Conservation (phyloP, 1,140 invertebrate genomes). For the Drosophila nasuta region DNA sequence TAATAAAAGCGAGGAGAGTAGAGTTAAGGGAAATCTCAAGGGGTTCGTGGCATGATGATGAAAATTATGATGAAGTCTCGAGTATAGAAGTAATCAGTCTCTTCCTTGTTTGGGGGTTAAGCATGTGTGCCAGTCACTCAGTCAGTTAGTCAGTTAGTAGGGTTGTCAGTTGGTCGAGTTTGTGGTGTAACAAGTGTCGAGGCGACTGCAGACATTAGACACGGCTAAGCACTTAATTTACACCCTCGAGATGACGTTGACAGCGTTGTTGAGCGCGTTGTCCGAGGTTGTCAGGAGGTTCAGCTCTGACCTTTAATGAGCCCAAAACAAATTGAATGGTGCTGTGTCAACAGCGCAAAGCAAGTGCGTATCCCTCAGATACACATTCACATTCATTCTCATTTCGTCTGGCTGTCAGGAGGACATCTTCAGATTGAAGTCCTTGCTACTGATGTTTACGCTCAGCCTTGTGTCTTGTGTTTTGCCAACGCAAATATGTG, state of each 20-base stretch:
- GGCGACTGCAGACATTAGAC: slow-evolving; percentile 67
- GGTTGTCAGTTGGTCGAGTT: slow-evolving; percentile 32
- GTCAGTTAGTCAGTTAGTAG: not conserved
- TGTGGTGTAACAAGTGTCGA: slow-evolving; percentile 73
- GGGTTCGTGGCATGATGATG: slow-evolving; percentile 8
- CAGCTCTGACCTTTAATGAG: slow-evolving; percentile 65
- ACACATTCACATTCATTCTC: slow-evolving; percentile 39
- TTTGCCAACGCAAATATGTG: slow-evolving; percentile 55
- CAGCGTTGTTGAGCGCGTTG: slow-evolving; percentile 39
- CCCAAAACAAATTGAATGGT: slow-evolving; percentile 78
- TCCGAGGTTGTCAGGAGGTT: slow-evolving; percentile 26
- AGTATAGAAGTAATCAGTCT: slow-evolving; percentile 29
- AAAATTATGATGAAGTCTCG: slow-evolving; percentile 18
- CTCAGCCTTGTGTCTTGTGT: slow-evolving; percentile 45
- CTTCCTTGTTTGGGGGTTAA: slow-evolving; percentile 4
- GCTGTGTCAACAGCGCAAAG: slow-evolving; percentile 72
- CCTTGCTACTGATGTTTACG: slow-evolving; percentile 44
- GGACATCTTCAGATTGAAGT: slow-evolving; percentile 19
- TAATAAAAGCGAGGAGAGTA: slow-evolving; percentile 56
- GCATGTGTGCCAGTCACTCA: slow-evolving; percentile 29
- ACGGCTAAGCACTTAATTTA: slow-evolving; percentile 76
- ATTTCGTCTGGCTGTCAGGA: slow-evolving; percentile 41
- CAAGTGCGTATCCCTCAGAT: slow-evolving; percentile 34
- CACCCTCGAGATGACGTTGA: slow-evolving; percentile 62
- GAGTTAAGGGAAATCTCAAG: slow-evolving; percentile 29